Evolutionary conservation across 2,797 vertebrate species (phyloP).

Genomic region (Sebastes oblongus): DNA sequence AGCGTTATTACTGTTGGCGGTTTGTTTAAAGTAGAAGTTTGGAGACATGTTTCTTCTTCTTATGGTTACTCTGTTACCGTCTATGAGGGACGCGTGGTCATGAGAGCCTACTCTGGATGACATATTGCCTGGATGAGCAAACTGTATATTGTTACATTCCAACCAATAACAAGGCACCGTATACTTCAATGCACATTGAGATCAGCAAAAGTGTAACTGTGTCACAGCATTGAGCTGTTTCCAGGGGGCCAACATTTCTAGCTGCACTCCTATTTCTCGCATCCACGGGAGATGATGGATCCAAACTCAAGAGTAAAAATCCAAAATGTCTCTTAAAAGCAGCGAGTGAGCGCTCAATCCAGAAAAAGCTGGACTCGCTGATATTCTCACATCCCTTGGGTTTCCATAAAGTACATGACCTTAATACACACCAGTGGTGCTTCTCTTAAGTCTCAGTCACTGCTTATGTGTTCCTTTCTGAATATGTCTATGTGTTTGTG

Average conservation of each 20-base stretch:
- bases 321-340: background rate
- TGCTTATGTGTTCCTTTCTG: slow-evolving; percentile 18
- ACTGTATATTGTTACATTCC: background rate
- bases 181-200: background rate
- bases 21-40: too few species aligned
- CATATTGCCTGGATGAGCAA: too few species aligned
- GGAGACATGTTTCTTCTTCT: too few species aligned
- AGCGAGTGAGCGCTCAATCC: background rate
- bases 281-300: background rate
- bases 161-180: background rate
- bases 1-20: too few species aligned
- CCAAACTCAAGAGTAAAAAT: background rate
- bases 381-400: background rate
- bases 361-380: slow-evolving; percentile 3
- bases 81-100: too few species aligned
- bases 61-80: too few species aligned
- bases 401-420: background rate
- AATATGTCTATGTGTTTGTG: background rate
- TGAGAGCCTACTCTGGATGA: too few species aligned
- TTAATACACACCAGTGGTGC: background rate
- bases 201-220: background rate
- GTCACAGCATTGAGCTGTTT: background rate
- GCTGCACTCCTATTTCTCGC: background rate
- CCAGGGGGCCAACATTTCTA: background rate
- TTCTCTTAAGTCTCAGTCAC: background rate